These are phyloP conservation scores for Apodemia mormo DNA, from an alignment of 2,888 invertebrate genomes.

Conservation along the genomic window DNA sequence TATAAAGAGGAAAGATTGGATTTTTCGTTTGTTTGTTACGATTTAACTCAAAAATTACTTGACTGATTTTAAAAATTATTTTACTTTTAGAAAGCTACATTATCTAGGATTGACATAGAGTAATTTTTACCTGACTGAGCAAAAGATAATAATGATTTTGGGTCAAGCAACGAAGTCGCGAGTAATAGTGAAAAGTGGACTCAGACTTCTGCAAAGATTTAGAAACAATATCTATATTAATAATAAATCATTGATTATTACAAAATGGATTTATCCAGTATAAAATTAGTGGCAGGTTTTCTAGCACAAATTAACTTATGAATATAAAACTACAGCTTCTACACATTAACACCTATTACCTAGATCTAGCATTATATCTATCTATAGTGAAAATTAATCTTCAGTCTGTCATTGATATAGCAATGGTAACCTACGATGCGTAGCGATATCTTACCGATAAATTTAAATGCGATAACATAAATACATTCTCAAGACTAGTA, in stretches of 20 bases:
- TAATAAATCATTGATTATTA: neutral
- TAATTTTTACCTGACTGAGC: no score
- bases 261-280: neutral
- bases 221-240: neutral
- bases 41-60: no score
- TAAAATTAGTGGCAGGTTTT: neutral
- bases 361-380: constrained; percentile 42
- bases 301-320: constrained; percentile 26
- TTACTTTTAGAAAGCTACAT: no score
- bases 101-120: no score
- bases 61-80: no score
- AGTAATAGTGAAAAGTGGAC: no score
- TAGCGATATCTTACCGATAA: constrained; percentile 44
- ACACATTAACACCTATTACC: constrained; percentile 34
- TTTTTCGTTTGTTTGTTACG: no score
- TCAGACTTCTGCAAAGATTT: neutral
- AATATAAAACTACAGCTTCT: constrained; percentile 37
- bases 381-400: constrained; percentile 40
- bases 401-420: constrained; percentile 61
- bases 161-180: no score
- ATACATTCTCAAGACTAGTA: constrained; percentile 69
- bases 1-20: no score
- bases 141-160: no score
- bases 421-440: constrained; percentile 59
- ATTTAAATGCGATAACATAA: constrained; percentile 64